phyloP scores from a whole-genome alignment of 2,888 invertebrate species.

The Napeogenes sylphis region DNA sequence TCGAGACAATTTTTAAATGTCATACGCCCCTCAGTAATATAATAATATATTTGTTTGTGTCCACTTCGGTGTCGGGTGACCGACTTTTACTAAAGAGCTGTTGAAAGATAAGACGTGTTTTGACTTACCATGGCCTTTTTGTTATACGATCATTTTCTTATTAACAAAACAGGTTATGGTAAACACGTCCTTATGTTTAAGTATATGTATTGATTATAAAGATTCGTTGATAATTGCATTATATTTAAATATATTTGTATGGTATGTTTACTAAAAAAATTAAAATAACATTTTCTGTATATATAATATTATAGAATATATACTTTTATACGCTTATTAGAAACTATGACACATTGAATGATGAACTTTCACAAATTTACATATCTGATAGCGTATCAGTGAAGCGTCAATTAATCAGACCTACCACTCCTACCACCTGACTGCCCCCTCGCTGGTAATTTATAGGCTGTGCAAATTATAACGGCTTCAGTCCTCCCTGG shows the following conservation, averaged over 20 bases:
- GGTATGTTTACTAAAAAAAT: too few species aligned
- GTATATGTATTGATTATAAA: neutral
- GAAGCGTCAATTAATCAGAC: constrained; percentile 34
- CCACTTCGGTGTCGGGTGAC: constrained; percentile 47
- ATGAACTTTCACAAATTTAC: constrained; percentile 42
- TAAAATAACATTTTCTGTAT: too few species aligned
- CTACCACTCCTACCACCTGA: constrained; percentile 29
- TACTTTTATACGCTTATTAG: neutral
- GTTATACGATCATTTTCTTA: constrained; percentile 28
- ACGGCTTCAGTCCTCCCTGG: constrained; percentile 25
- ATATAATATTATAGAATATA: too few species aligned
- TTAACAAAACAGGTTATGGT: constrained; percentile 1
- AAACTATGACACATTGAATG: constrained; percentile 30
- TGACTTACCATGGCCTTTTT: constrained; percentile 47
- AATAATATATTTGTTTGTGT: constrained; percentile 28
- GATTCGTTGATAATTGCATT: too few species aligned
- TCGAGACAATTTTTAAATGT: too few species aligned
- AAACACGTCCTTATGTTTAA: constrained; percentile 3
- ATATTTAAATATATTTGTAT: too few species aligned
- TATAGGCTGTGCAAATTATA: constrained; percentile 26
- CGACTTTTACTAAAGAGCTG: constrained; percentile 52
- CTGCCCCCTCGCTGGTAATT: constrained; percentile 18
- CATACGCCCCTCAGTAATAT: constrained; percentile 2
- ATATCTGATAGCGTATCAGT: constrained; percentile 37
- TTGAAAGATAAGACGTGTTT: constrained; percentile 53